These are phyloP conservation scores for Coelopa pilipes DNA, from an alignment of 2,888 invertebrate species.

Conservation along the genomic window DNA sequence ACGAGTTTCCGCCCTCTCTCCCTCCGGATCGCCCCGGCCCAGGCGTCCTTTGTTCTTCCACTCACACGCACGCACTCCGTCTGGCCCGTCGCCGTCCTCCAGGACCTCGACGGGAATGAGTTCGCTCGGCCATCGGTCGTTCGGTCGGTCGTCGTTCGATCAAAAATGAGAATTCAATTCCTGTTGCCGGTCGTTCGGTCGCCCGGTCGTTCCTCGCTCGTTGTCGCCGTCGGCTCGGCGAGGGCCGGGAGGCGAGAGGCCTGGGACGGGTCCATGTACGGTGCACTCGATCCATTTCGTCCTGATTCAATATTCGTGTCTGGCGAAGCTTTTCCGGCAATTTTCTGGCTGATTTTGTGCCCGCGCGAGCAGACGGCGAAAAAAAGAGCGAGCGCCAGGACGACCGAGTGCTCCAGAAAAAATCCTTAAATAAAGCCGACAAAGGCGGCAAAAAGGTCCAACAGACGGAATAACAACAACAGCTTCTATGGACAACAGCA, in stretches of 20 bases:
- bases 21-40: too few relatives aligned
- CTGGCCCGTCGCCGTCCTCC: not conserved
- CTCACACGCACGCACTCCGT: too few relatives aligned
- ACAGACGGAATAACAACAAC: not conserved
- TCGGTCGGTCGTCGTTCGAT: not conserved
- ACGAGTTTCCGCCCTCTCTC: too few relatives aligned
- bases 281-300: not conserved
- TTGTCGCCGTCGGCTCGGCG: not conserved
- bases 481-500: too few relatives aligned
- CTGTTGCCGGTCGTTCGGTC: not conserved
- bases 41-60: too few relatives aligned
- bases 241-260: not conserved
- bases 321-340: constrained; percentile 14
- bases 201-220: too few relatives aligned
- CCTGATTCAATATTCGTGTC: constrained; percentile 1
- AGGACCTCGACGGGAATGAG: not conserved
- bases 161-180: constrained; percentile 7
- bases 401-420: not conserved
- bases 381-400: constrained; percentile 29
- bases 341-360: constrained; percentile 38
- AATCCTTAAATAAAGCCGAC: constrained; percentile 1
- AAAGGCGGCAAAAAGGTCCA: not conserved
- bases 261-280: not conserved
- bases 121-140: not conserved
- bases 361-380: constrained; percentile 50